Percentiles rank a stretch among this genome's conserved stretches.
phyloP scores from a whole-genome alignment of 2,113 vertebrate species.

The Romanogobio albipinnatus region DNA sequence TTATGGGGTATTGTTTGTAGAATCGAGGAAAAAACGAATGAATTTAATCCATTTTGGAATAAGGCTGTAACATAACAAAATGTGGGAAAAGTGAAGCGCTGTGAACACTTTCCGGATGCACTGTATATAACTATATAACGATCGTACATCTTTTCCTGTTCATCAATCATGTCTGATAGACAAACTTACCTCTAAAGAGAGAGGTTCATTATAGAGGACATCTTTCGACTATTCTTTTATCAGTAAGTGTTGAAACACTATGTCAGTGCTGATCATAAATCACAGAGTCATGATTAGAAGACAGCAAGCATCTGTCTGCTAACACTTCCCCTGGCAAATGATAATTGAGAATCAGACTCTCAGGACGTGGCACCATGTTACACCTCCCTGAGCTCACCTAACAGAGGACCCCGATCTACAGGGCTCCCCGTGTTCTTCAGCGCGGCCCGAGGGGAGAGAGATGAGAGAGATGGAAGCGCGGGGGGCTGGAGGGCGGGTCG shows the following conservation, averaged over 20 bases:
- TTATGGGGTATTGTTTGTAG: too few species aligned
- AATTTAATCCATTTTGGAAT: too few species aligned
- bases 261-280: slow-evolving; percentile 39
- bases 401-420: slow-evolving; percentile 10
- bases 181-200: slow-evolving; percentile 31
- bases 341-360: slow-evolving; percentile 38
- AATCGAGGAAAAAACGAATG: too few species aligned
- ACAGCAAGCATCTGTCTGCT: slow-evolving; percentile 40
- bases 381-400: slow-evolving; percentile 29
- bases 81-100: too few species aligned
- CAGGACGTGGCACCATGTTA: slow-evolving; percentile 24
- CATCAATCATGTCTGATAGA: slow-evolving; percentile 33
- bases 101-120: too few species aligned
- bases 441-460: slow-evolving; percentile 13
- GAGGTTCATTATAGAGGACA: slow-evolving; percentile 21
- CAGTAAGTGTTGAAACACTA: slow-evolving; percentile 35
- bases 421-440: neutral
- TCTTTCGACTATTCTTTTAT: slow-evolving; percentile 31
- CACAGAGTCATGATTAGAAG: slow-evolving; percentile 41
- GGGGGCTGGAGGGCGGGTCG: slow-evolving; percentile 25
- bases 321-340: slow-evolving; percentile 41
- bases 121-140: neutral
- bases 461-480: slow-evolving; percentile 18
- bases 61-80: too few species aligned
- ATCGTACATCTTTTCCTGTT: neutral